phyloP scores from a whole-genome alignment of 2,113 vertebrate genomes.

The human (Homo sapiens) region GRCh38 chr2:23925001-23925500 shows the following conservation, averaged over 20 bases:
- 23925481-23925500: neutral
- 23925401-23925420: neutral
- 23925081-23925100: conserved; percentile 33
- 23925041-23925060: conserved; percentile 50
- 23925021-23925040: conserved; percentile 41
- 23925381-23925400: neutral
- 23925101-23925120: conserved; percentile 18
- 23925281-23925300: conserved; percentile 44
- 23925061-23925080: neutral
- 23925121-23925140: neutral
- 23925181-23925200: conserved; percentile 8
- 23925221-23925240: neutral
- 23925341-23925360: neutral
- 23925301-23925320: conserved; percentile 34
- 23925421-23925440: neutral
- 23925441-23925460: conserved; percentile 20
- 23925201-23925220: conserved; percentile 30
- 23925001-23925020: neutral
- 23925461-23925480: neutral
- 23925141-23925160: conserved; percentile 5
- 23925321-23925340: conserved; percentile 25
- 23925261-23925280: neutral
- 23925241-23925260: neutral
- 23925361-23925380: neutral
- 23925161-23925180: neutral